These are phyloP conservation scores for Conops quadrifasciatus DNA, from an alignment of 2,888 invertebrate genomes.

Conservation along the genomic window DNA sequence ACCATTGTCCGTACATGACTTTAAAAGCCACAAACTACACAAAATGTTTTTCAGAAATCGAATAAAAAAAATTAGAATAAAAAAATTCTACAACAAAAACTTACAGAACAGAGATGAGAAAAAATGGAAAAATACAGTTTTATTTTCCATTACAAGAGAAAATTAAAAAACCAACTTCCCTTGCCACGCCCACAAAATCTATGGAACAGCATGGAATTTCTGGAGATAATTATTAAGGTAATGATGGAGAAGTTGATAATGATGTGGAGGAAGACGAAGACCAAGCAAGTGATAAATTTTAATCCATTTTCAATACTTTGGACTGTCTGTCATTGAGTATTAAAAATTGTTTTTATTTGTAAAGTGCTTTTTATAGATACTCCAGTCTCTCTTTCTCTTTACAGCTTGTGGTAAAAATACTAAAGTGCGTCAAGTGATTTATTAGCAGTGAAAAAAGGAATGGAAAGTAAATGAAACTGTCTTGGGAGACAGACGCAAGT, in stretches of 20 bases:
- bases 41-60: no score
- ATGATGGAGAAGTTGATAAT: neutral
- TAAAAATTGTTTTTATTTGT: slow-evolving; percentile 18
- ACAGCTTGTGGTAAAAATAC: neutral
- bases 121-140: no score
- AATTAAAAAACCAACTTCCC: neutral
- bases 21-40: no score
- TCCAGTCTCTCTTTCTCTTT: neutral
- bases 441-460: no score
- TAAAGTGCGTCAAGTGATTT: slow-evolving; percentile 37
- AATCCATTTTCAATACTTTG: slow-evolving; percentile 36
- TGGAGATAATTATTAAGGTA: neutral
- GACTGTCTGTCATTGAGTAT: slow-evolving; percentile 33
- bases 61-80: no score
- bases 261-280: neutral
- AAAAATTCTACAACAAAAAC: no score
- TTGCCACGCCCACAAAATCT: no score
- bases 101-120: no score
- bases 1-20: no score
- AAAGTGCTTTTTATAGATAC: neutral
- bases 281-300: slow-evolving; percentile 31
- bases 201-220: neutral
- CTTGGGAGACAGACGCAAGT: no score
- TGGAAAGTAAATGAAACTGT: neutral
- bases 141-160: no score